Evolutionary conservation across 2,113 vertebrate species (phyloP).

Genomic region (Pelodiscus sinensis): DNA sequence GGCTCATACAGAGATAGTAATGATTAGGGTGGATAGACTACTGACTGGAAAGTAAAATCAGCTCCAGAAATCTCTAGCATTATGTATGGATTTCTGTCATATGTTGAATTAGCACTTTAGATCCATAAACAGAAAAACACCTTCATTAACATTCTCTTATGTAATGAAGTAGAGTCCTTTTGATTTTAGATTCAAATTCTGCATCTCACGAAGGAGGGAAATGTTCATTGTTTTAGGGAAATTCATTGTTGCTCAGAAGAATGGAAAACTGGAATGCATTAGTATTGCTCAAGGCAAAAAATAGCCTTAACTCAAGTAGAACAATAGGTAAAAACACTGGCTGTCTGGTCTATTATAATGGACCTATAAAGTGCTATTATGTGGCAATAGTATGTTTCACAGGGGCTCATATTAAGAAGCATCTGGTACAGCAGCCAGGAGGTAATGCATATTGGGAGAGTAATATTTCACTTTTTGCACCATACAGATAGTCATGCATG

Average conservation of each 20-base stretch:
- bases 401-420: not conserved
- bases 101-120: not conserved
- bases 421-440: not conserved
- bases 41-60: constrained; percentile 20
- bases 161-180: not conserved
- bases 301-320: not conserved
- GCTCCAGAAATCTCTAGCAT: not conserved
- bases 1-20: not conserved
- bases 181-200: not conserved
- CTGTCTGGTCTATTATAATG: not conserved
- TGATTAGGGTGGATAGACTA: not conserved
- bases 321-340: not conserved
- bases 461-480: not conserved
- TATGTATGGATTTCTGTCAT: not conserved
- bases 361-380: not conserved
- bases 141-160: not conserved
- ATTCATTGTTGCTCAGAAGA: not conserved
- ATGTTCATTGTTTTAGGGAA: not conserved
- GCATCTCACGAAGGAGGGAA: not conserved
- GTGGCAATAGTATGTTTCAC: not conserved
- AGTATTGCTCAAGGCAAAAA: not conserved
- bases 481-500: not conserved
- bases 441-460: not conserved
- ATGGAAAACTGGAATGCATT: not conserved
- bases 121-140: not conserved